These are phyloP conservation scores for Biston betularia DNA, from an alignment of 2,888 invertebrate genomes.

Conservation along the genomic window DNA sequence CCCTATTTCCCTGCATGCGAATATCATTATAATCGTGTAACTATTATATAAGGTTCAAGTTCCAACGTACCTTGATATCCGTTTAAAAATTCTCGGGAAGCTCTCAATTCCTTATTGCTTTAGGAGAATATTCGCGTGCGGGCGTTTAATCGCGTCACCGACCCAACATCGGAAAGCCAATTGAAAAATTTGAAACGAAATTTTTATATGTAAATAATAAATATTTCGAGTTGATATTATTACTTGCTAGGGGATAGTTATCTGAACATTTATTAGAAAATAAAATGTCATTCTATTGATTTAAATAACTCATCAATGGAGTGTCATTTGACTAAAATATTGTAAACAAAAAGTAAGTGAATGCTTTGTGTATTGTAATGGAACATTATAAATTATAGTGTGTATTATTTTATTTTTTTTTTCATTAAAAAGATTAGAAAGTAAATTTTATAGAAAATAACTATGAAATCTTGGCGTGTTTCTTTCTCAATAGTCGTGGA, in stretches of 20 bases:
- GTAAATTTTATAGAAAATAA: constrained; percentile 9
- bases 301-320: no score
- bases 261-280: background rate
- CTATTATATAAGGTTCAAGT: background rate
- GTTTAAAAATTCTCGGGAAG: background rate
- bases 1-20: background rate
- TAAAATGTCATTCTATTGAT: background rate
- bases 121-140: background rate
- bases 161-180: background rate
- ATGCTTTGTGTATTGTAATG: background rate
- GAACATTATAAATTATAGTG: background rate
- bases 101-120: background rate
- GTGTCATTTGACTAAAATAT: background rate
- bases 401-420: no score
- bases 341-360: constrained; percentile 5
- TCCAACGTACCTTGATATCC: background rate
- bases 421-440: background rate
- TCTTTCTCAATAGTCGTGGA: constrained; percentile 28
- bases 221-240: background rate
- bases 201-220: background rate
- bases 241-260: background rate
- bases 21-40: background rate
- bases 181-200: constrained; percentile 7
- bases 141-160: background rate
- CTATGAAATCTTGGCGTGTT: background rate